Conservation (phyloP, 2,113 vertebrate genomes). For the Amazona guildingii region DNA sequence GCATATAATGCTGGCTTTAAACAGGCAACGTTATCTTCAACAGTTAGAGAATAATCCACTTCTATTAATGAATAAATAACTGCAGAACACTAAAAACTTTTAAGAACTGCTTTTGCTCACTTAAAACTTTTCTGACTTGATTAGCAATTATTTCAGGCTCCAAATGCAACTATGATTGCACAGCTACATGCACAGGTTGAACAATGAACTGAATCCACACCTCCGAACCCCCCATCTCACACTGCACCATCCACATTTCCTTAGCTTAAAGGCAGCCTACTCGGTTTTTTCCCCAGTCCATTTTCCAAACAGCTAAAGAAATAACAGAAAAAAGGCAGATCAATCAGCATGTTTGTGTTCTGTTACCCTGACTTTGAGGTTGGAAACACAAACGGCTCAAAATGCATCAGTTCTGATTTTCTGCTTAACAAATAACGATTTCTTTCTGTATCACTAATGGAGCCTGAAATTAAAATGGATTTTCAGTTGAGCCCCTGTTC, state of each 20-base stretch:
- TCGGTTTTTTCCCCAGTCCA: not conserved
- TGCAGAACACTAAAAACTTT: not conserved
- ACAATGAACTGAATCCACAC: not conserved
- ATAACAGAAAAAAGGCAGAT: not conserved
- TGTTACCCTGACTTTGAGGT: not conserved
- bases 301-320: not conserved
- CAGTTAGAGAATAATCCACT: not conserved
- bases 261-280: not conserved
- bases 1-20: not conserved
- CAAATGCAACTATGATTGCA: not conserved
- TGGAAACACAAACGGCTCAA: not conserved
- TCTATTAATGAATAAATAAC: not conserved
- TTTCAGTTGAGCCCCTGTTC: slow-evolving; percentile 27
- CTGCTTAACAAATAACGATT: slow-evolving; percentile 59
- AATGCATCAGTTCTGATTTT: not conserved
- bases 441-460: slow-evolving; percentile 40
- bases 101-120: not conserved
- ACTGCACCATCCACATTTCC: not conserved
- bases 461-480: slow-evolving; percentile 64
- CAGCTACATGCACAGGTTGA: not conserved
- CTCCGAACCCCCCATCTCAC: not conserved
- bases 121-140: not conserved
- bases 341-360: not conserved
- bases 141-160: not conserved
- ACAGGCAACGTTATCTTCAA: not conserved